Percentiles rank a stretch among this genome's conserved stretches.
Evolutionary conservation across 2,888 invertebrate species (phyloP).

Genomic region (Chalcosyrphus nemorum): DNA sequence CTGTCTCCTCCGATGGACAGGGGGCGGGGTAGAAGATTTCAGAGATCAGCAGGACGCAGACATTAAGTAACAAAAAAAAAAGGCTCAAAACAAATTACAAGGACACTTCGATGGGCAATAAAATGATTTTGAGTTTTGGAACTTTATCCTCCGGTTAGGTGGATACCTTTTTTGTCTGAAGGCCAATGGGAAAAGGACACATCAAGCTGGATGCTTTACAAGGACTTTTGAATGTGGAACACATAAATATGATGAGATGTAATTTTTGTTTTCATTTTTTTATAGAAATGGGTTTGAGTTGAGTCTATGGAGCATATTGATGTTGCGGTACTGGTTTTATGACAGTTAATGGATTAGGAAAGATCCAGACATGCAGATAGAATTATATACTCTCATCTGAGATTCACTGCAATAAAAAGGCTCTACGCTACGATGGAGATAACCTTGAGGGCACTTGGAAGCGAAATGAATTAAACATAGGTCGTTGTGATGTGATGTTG

Average conservation of each 20-base stretch:
- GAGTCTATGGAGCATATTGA: neutral
- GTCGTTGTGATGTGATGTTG: no score
- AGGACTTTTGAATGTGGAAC: neutral
- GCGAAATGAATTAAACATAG: no score
- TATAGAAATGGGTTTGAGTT: constrained; percentile 2
- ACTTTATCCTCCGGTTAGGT: constrained; percentile 9
- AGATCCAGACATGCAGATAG: neutral
- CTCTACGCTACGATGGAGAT: no score
- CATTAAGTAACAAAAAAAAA: neutral
- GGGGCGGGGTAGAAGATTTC: neutral
- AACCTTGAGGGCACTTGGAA: no score
- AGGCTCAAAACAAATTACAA: constrained; percentile 45
- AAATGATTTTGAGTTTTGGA: constrained; percentile 41
- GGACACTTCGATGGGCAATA: constrained; percentile 50
- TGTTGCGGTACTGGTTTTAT: constrained; percentile 1
- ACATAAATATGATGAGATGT: constrained; percentile 1
- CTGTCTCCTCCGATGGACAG: constrained; percentile 9
- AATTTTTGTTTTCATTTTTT: neutral
- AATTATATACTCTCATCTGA: neutral
- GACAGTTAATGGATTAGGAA: neutral
- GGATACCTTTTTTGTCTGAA: neutral
- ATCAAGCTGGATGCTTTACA: neutral
- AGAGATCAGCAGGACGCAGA: neutral
- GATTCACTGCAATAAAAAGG: neutral
- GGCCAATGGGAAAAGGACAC: neutral